A percentile compares a stretch with the other conserved stretches of the same genome.
phyloP scores from a whole-genome alignment of 1,140 invertebrate species.

The fruit fly (Drosophila melanogaster) region DNA sequence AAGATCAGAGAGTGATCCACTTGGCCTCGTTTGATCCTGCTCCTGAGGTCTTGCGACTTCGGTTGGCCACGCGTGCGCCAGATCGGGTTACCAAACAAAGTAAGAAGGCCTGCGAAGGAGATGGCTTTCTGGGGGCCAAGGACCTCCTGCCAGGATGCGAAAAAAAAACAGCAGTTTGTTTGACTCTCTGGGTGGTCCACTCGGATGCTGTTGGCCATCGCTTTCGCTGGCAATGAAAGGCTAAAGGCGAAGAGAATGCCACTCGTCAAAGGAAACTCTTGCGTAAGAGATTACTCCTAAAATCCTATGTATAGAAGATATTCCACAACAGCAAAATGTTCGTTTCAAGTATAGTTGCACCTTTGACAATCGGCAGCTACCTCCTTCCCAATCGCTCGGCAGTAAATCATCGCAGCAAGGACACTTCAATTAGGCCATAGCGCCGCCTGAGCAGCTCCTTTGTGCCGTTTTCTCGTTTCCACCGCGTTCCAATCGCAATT shows the following conservation, averaged over 20 bases:
- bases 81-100: slow-evolving; percentile 50
- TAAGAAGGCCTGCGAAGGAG: not conserved
- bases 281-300: no score
- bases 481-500: slow-evolving; percentile 66
- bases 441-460: slow-evolving; percentile 54
- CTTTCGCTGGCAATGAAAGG: slow-evolving; percentile 56
- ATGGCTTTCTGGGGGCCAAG: slow-evolving; percentile 36
- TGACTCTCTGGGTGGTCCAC: slow-evolving; percentile 58
- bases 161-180: slow-evolving; percentile 40
- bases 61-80: slow-evolving; percentile 65
- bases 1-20: slow-evolving; percentile 63
- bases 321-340: not conserved
- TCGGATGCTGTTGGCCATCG: slow-evolving; percentile 25
- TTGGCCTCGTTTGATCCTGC: slow-evolving; percentile 29
- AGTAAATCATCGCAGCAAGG: slow-evolving; percentile 57
- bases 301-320: not conserved
- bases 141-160: slow-evolving; percentile 57
- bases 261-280: not conserved
- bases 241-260: slow-evolving; percentile 13
- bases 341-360: slow-evolving; percentile 2
- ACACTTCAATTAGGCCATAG: slow-evolving; percentile 73
- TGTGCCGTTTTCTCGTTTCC: slow-evolving; percentile 43
- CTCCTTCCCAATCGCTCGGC: slow-evolving; percentile 21
- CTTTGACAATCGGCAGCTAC: slow-evolving; percentile 15
- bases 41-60: slow-evolving; percentile 17